phyloP scores from a whole-genome alignment of 2,888 invertebrate species.

The Boloria selene region DNA sequence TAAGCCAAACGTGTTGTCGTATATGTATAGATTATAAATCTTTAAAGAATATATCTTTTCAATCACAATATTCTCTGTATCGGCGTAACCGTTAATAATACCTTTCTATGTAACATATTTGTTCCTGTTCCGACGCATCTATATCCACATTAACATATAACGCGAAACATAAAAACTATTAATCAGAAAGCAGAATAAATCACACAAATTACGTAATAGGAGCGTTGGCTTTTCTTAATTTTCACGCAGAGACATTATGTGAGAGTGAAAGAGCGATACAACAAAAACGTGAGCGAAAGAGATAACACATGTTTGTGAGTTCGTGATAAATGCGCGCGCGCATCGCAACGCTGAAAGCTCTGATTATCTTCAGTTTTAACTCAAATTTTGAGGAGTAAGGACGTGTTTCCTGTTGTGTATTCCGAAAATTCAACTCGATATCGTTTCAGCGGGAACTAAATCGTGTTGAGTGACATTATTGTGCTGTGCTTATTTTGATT shows the following conservation, averaged over 20 bases:
- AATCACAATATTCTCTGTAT: slow-evolving; percentile 4
- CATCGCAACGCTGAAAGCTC: slow-evolving; percentile 69
- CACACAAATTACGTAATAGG: slow-evolving; percentile 66
- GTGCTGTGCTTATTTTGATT: slow-evolving; percentile 45
- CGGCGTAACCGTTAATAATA: slow-evolving; percentile 22
- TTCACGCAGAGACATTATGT: slow-evolving; percentile 60
- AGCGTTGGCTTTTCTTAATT: slow-evolving; percentile 64
- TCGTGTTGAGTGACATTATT: slow-evolving; percentile 58
- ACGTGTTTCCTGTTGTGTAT: slow-evolving; percentile 47
- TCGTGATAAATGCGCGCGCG: slow-evolving; percentile 55
- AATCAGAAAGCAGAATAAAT: slow-evolving; percentile 73
- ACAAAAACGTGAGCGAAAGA: slow-evolving; percentile 52
- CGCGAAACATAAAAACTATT: slow-evolving; percentile 65
- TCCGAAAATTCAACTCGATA: slow-evolving; percentile 51
- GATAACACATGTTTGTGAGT: slow-evolving; percentile 47
- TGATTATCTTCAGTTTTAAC: slow-evolving; percentile 66
- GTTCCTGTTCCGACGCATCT: slow-evolving; percentile 29
- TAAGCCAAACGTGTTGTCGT: too few relatives aligned
- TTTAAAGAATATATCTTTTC: background rate
- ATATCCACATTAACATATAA: slow-evolving; percentile 65
- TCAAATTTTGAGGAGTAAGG: slow-evolving; percentile 58
- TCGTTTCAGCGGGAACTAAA: slow-evolving; percentile 53
- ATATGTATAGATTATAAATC: too few relatives aligned
- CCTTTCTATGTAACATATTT: slow-evolving; percentile 26
- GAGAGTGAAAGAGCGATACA: slow-evolving; percentile 50